Base-by-base conservation (phyloP, 2,797 vertebrate species). In the Hipposideros larvatus region DNA sequence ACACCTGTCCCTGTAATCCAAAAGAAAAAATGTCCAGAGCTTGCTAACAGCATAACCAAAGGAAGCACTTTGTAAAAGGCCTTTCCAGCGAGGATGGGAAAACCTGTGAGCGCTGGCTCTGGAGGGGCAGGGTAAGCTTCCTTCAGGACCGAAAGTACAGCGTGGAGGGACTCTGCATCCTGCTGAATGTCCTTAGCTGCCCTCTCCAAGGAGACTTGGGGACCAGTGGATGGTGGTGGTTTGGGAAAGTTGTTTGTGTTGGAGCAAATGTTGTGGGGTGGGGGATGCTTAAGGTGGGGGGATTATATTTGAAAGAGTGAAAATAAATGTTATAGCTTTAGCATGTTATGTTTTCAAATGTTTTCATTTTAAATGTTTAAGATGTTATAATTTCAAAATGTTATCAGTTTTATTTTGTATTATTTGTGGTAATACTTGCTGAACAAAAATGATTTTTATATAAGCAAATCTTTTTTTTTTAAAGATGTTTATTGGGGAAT, bases 1-100 rank as follows among this genome's bases (percentile, higher is more conserved):
- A 98, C 98, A 94, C 99, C 98, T 82, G 97, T 99, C 0, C 96
- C 99, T 0, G 98, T 99, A 75, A 87, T 99, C 75, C 97, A 96
- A 89, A 99, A 97, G 98, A 98, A 41, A 31, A 98, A 43, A 61
- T 61, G 59, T 26, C 10, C 59, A 61, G 59, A 61, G 98, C 98
- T 97, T 98, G 99, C 98, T 99, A 99, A 99, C 98, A 46, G 28
- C 5, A 22, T 2, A 15, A 61, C 34, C 22, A 53, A 80, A 3
- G 51, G 94, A 0, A 5, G 74, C 63, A 18, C 75, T 89, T 61
- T 74, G 74, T 88, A 59, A 34, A 75, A 74, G 96, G 57, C 68
- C 94, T 34, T 74, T 37, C 51, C 57, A 96, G 96, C 90, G 82
- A 93, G 21, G 41, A 65, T 53, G 96, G 96, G 95, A 96, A 95